Evolutionary conservation across 2,888 invertebrate genomes (phyloP).

Genomic region (Platerodrilus igneus): DNA sequence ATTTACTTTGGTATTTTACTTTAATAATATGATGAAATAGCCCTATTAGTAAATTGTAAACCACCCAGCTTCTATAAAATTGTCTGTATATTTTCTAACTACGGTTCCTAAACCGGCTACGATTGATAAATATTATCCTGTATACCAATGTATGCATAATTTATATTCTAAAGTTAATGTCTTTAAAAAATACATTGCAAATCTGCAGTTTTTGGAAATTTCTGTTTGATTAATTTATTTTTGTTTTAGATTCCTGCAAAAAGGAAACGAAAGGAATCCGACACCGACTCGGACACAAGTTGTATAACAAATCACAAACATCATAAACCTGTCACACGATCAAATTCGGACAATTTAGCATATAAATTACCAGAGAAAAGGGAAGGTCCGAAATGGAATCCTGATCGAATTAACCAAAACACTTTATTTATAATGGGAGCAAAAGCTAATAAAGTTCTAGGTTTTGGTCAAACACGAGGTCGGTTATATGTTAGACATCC

Average conservation of each 20-base stretch:
- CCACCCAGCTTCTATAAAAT: no score
- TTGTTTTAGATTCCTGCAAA: constrained; percentile 52
- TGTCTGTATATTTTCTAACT: no score
- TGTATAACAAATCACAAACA: constrained; percentile 44
- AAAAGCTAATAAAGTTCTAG: constrained; percentile 67
- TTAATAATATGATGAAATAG: no score
- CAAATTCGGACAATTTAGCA: constrained; percentile 48
- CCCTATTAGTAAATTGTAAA: no score
- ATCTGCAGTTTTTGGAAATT: no score
- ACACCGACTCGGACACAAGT: constrained; percentile 60
- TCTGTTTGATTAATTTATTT: no score
- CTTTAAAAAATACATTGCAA: no score
- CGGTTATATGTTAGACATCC: constrained; percentile 73
- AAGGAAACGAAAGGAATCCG: constrained; percentile 62
- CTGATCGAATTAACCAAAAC: constrained; percentile 64
- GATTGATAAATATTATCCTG: no score
- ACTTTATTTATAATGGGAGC: constrained; percentile 78
- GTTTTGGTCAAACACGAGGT: constrained; percentile 70
- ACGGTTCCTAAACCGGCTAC: no score
- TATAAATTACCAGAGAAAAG: constrained; percentile 49
- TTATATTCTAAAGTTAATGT: no score
- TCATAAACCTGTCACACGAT: constrained; percentile 35
- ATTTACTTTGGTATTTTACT: no score
- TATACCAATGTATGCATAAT: no score
- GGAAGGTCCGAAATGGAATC: constrained; percentile 69